Evolutionary conservation across 2,113 vertebrate species (phyloP).

Genomic region (Poeciliopsis prolifica): DNA sequence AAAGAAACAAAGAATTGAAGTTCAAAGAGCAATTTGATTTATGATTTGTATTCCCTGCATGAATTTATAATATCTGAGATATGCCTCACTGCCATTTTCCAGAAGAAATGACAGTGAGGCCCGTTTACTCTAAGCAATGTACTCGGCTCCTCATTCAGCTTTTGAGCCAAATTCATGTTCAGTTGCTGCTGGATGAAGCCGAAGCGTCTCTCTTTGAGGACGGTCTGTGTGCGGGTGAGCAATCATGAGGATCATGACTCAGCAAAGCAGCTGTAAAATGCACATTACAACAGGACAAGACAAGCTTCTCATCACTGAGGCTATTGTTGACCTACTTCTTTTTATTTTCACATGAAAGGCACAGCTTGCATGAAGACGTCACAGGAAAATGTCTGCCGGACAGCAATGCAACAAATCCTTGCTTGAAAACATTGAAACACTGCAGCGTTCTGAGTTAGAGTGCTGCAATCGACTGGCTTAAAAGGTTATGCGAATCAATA

Average conservation of each 20-base stretch:
- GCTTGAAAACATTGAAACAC: conserved; percentile 64
- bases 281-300: conserved; percentile 17
- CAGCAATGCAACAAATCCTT: conserved; percentile 61
- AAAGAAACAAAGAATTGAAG: no score
- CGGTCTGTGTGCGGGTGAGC: conserved; percentile 34
- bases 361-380: not conserved
- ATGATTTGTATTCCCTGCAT: conserved; percentile 1
- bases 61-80: conserved; percentile 6
- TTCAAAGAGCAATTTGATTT: not conserved
- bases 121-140: conserved; percentile 12
- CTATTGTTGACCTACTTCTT: conserved; percentile 17
- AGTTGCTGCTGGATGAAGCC: conserved; percentile 36
- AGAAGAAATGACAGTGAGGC: conserved; percentile 11
- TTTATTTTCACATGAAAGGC: conserved; percentile 5
- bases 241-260: conserved; percentile 52
- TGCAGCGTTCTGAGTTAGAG: conserved; percentile 70
- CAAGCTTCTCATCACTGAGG: not conserved
- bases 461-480: conserved; percentile 78
- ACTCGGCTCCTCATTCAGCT: conserved; percentile 33
- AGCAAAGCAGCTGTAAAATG: conserved; percentile 29
- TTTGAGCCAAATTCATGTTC: conserved; percentile 39
- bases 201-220: conserved; percentile 36
- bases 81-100: not conserved
- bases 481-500: conserved; percentile 80
- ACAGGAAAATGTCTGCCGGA: conserved; percentile 53